Conservation (phyloP, 1,140 invertebrate species). For the Drosophila malerkotliana region DNA sequence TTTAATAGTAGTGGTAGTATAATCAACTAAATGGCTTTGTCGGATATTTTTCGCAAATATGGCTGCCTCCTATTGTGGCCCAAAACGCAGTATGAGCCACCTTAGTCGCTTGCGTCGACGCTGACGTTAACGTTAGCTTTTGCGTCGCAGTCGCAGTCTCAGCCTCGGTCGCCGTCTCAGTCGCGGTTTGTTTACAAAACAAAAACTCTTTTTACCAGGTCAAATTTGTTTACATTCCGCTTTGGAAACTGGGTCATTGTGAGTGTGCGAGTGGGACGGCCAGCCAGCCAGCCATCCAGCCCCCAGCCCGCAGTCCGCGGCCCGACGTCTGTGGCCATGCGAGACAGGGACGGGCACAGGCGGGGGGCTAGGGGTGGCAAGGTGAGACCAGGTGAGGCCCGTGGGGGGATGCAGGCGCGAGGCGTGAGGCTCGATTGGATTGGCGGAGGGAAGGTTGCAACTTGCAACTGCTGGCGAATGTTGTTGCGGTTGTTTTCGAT, state of each 20-base stretch:
- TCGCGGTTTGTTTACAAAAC: slow-evolving; percentile 77
- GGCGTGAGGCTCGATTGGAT: neutral
- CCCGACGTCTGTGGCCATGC: slow-evolving; percentile 15
- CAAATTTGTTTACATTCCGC: slow-evolving; percentile 83
- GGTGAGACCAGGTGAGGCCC: slow-evolving; percentile 20
- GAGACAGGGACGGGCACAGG: slow-evolving; percentile 15
- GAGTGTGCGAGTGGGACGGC: slow-evolving; percentile 58
- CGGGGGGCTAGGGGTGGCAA: slow-evolving; percentile 11
- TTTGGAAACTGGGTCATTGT: slow-evolving; percentile 79
- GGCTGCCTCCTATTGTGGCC: slow-evolving; percentile 50
- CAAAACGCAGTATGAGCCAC: slow-evolving; percentile 66
- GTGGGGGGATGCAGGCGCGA: neutral
- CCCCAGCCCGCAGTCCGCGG: neutral
- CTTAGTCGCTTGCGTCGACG: slow-evolving; percentile 37
- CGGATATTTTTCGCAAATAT: slow-evolving; percentile 44
- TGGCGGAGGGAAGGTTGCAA: slow-evolving; percentile 19
- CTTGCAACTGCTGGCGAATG: neutral
- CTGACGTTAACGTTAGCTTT: slow-evolving; percentile 8
- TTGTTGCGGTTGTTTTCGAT: slow-evolving; percentile 9
- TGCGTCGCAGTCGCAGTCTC: slow-evolving; percentile 25
- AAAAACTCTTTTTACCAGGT: slow-evolving; percentile 77
- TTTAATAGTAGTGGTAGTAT: slow-evolving; percentile 10
- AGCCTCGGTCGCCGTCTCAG: slow-evolving; percentile 6
- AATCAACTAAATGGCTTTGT: slow-evolving; percentile 59
- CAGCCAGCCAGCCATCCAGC: neutral